Base-by-base conservation (phyloP, 2,113 vertebrate species). In the Ameiurus melas region DNA sequence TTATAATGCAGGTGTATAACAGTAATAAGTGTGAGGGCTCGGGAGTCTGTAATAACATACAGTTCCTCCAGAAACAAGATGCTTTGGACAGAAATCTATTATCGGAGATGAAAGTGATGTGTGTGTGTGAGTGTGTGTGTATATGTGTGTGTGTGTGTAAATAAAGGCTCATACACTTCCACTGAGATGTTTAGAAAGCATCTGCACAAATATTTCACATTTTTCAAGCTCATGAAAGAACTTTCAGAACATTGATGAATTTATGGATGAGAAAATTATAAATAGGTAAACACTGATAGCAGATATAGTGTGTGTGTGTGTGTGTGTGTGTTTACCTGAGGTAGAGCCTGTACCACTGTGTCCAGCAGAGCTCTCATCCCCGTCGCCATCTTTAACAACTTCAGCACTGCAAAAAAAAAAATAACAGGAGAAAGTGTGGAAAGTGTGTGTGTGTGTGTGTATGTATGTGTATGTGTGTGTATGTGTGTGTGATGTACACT, bases 301-400 rank as follows among this genome's bases (percentile, higher is more conserved):
- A 17, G 55, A 25, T 62, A 62, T 2, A 4, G 57, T 83, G 80
- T 83, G 80, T 94, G 85, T 39, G 85, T 64, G 83, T 17, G 43
- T 27, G 66, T n/a, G 81, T 75, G 58, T 82, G 62, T 84, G 60
- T 43, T 14, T 70, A 97, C 97, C 97, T 97, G 97, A 20, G 97
- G 97, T 83, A 97, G 91, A 17, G 97, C 97, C 91, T 97, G 97
- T 66, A 97, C 97, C 82, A 97, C 97, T 0, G 97, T 97, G 92
- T 97, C 97, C 94, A 97, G 94, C 91, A 97, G 93, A 0, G 97
- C 97, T 88, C 97, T 93, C 97, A 97, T 97, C 1, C 97, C 97
- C 0, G 97, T 97, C 86, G 97, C 97, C 97, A 97, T 97, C 94
- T 97, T 97, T 94, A 97, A 86, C 73, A 97, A 93, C 93, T 97